These are phyloP conservation scores for Drosophila algonquin DNA, from an alignment of 2,888 invertebrate species.

Conservation along the genomic window DNA sequence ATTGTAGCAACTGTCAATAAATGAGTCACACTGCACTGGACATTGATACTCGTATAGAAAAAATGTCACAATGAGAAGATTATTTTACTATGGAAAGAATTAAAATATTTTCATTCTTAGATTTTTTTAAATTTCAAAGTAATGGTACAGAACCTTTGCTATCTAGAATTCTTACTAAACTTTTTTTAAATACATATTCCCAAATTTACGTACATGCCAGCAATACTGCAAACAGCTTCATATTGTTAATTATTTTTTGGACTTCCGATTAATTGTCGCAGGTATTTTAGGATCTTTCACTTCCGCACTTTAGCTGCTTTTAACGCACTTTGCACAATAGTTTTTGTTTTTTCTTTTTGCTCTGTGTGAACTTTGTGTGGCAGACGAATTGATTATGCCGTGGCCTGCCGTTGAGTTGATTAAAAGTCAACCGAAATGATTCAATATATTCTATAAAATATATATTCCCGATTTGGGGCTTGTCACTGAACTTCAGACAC, in stretches of 20 bases:
- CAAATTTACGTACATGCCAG: conserved; percentile 73
- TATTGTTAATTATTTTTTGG: conserved; percentile 49
- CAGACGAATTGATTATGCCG: conserved; percentile 58
- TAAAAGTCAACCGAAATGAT: conserved; percentile 33
- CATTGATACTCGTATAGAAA: conserved; percentile 1
- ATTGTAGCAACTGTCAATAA: conserved; percentile 12
- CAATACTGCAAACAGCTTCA: conserved; percentile 79
- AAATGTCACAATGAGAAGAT: not conserved
- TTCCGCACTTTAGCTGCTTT: conserved; percentile 17
- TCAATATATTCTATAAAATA: conserved; percentile 40
- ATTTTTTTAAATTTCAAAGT: not conserved
- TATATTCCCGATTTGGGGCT: conserved; percentile 45
- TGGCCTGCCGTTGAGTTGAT: conserved; percentile 51
- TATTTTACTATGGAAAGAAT: not conserved
- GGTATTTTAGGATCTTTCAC: not conserved
- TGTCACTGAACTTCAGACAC: conserved; percentile 71
- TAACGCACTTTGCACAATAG: conserved; percentile 38
- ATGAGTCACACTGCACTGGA: conserved; percentile 18
- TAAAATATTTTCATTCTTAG: not conserved
- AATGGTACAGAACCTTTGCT: not conserved
- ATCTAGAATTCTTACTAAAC: not conserved
- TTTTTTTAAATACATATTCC: not conserved
- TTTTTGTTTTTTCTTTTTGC: conserved; percentile 39
- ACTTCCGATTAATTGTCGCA: conserved; percentile 10
- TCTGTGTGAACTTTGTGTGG: conserved; percentile 59